Conservation (phyloP, 2,797 vertebrate genomes). For the Sternotherus odoratus region DNA sequence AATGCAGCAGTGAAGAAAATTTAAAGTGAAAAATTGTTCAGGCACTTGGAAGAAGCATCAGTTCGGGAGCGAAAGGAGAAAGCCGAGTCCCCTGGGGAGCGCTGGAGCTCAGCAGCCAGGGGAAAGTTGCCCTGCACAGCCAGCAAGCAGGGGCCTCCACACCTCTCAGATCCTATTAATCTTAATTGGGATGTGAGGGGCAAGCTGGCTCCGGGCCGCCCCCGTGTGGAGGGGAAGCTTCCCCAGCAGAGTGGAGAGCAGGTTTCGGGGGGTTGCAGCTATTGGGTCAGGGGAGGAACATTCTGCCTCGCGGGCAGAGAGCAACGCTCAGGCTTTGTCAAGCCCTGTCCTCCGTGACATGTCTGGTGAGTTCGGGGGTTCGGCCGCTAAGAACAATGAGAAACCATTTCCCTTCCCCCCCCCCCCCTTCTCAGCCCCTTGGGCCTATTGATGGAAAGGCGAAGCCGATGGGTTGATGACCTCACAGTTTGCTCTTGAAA, state of each 20-base stretch:
- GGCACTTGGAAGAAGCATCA: not conserved
- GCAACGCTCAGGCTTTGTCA: not conserved
- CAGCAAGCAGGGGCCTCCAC: not conserved
- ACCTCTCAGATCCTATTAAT: not conserved
- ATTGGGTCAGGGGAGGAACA: not conserved
- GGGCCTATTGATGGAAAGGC: not conserved
- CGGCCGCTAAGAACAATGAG: not conserved
- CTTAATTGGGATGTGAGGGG: not conserved
- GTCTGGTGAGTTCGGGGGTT: not conserved
- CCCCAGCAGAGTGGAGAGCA: not conserved
- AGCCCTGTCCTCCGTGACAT: not conserved
- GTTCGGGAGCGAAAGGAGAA: not conserved
- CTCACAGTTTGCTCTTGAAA: not conserved
- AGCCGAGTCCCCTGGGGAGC: not conserved
- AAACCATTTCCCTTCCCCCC: not conserved
- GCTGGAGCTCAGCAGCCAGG: not conserved
- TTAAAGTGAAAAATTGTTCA: not conserved
- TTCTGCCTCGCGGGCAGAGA: not conserved
- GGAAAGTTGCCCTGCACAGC: not conserved
- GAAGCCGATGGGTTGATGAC: not conserved
- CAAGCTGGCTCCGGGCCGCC: rapidly evolving
- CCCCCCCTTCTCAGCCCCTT: not conserved
- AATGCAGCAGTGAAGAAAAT: not conserved
- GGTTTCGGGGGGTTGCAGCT: not conserved
- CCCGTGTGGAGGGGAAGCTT: not conserved